Evolutionary conservation across 2,113 vertebrate species (phyloP), one percentile per base, ranked within the genome.

Genomic region (Syrrhaptes paradoxus): DNA sequence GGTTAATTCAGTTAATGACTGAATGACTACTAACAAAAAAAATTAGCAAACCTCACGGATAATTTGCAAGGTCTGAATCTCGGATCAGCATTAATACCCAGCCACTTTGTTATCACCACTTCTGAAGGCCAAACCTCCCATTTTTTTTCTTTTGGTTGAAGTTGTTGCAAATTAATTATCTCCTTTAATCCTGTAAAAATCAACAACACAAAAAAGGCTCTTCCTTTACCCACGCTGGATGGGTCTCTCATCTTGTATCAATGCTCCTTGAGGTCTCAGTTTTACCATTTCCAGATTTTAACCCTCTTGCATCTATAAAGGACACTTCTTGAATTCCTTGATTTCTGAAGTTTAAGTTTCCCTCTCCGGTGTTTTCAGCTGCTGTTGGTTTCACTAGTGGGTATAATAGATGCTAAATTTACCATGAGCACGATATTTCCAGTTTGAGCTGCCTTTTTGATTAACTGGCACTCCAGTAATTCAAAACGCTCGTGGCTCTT

Each of bases 401-500:
- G 17, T 93, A 52, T 36, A 93, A 84, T 45, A 31, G 78, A 46
- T 90, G 55, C 36, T 78, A 75, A 94, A 81, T 89, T 92, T 57
- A 75, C 92, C 90, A 19, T 19, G 73, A 94, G 85, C 85, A 26
- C 0, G 0, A 5, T 71, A 48, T 93, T 95, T 95, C 93, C 90
- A 96, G 73, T 34, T 81, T 29, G 68, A 89, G 70, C 85, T 58
- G 72, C 68, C 92, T 96, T 96, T 96, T 89, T 36, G 88, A 78
- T 86, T 86, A 91, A 32, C 85, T 92, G 88, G 79, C 93, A 78
- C 92, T 57, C 48, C 75, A 51, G 75, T 72, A 45, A 90, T 16
- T 71, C 88, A 63, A 61, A 90, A 67, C 48, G 38, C 52, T 96
- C 51, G 3, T 51, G 65, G 90, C 88, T 86, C 32, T 63, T 71